Base-by-base conservation (phyloP, 2,888 invertebrate species). In the Schizotus pectinicornis region DNA sequence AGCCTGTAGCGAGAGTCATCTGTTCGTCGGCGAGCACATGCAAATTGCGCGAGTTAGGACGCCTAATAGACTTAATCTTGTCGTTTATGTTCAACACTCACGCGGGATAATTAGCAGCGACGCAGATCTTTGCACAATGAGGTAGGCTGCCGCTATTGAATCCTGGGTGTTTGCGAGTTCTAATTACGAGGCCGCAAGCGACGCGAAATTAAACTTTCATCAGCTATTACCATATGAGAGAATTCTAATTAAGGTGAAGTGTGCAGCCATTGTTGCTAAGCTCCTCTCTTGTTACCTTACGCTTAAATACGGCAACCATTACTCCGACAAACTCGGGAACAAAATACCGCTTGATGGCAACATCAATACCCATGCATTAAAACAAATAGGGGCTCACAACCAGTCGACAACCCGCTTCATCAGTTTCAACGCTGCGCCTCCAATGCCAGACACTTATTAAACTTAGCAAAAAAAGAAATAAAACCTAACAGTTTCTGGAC, bases 61-160 rank as follows among this genome's bases (percentile, higher is more conserved):
- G 78, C 78, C 79, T 79, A 80, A 79, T 80, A 79, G 80, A 76
- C 74, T 78, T 80, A 79, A 80, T 80, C 80, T 79, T 78, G 78
- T 80, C 79, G 78, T 77, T 79, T 77, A 79, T 78, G 79, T 79
- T 79, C 77, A 75, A 79, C 79, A 79, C 77, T 79, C 78, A 74
- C 75, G 77, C 75, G 77, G 78, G 75, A 78, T 78, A 79, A 78
- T 78, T 78, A 78, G 78, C 75, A 74, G 67, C 71, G 77, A 76
- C 76, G 75, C 73, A 75, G 73, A 77, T 77, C 73, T 71, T 69
- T 70, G 70, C 72, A 74, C 73, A 74, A 75, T 73, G 69, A 68
- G 72, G 64, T 64, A 68, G 68, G 65, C 71, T 66, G 68, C 71
- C 68, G 70, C 72, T 73, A 76, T 77, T 75, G 77, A 77, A 77